Evolutionary conservation across 2,113 vertebrate genomes (phyloP), one percentile per base, ranked within the genome.

Genomic region (Rutilus rutilus): DNA sequence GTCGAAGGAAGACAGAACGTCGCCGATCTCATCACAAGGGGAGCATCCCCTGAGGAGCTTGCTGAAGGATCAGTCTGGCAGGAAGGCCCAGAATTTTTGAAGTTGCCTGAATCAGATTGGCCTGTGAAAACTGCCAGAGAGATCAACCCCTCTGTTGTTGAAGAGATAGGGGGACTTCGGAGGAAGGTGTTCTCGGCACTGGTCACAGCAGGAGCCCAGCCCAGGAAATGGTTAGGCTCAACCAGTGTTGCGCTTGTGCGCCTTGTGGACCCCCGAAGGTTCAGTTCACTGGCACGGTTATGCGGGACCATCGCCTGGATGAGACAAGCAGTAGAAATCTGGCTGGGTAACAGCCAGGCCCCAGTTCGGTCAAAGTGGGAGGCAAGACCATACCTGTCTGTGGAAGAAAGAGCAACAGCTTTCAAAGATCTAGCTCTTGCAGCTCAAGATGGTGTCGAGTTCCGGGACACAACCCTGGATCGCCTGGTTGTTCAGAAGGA

Each of bases 101-200:
- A 39, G 6, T 39, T 39, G 36, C 36, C 85, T 42, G 52, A 82
- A 25, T 27, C 78, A 17, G 54, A 82, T 11, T 85, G 83, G 86
- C 86, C 86, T 27, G n/a, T 39, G 6, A 39, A 39, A 39, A 39
- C 36, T 39, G 36, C 36, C 36, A 39, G 36, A 6, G 36, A 39
- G 52, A 50, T 87, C 6, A 25, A n/a, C 11, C 19, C 65, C 57
- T 36, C 45, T 39, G 82, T 47, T 14, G 42, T 19, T n/a, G 76
- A 80, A 30, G 57, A 78, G 50, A 45, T 85, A 0, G 60, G 45
- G 25, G 52, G 8, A 50, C 67, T 86, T 19, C 54, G 42, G 27
- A 60, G 82, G 33, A 87, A 85, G 47, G 86, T 83, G 1, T 87
- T 87, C 76, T 78, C 86, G 15, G 82, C 86, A 23, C 25, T 78